Evolutionary conservation across 2,113 vertebrate species (phyloP).

Genomic region (Lasiurus cinereus): DNA sequence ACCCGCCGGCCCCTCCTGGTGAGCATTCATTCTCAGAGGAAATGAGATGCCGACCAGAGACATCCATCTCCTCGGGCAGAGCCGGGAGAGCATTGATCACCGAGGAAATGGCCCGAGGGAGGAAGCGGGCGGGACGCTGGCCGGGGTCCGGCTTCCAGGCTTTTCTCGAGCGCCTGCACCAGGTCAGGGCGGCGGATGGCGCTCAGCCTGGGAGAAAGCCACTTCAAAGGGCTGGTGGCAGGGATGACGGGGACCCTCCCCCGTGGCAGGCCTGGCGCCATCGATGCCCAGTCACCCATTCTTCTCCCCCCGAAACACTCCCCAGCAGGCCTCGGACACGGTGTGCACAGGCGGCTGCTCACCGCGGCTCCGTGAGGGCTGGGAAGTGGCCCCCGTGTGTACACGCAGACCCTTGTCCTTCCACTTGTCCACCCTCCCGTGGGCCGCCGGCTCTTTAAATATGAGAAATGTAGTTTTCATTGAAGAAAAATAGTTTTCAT

Average conservation of each 20-base stretch:
- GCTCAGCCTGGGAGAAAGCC: neutral
- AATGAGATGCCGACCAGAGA: slow-evolving; percentile 76
- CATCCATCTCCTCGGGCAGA: slow-evolving; percentile 69
- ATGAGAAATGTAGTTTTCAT: too few relatives aligned
- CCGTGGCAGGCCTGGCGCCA: too few relatives aligned
- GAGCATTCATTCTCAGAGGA: slow-evolving; percentile 78
- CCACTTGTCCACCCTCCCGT: neutral
- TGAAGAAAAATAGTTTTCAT: slow-evolving; percentile 32
- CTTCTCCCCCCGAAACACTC: too few relatives aligned
- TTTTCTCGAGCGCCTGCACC: neutral
- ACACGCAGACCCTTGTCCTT: too few relatives aligned
- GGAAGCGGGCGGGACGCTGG: slow-evolving; percentile 62
- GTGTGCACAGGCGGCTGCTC: neutral
- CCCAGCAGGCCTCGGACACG: neutral
- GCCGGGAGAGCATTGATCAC: slow-evolving; percentile 57
- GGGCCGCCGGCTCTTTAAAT: neutral
- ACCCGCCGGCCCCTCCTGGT: slow-evolving; percentile 69
- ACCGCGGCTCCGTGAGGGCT: neutral
- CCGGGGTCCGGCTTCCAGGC: neutral
- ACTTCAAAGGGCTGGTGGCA: slow-evolving; percentile 52
- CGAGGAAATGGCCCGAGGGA: slow-evolving; percentile 68
- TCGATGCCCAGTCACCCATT: too few relatives aligned
- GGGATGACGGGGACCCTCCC: too few relatives aligned
- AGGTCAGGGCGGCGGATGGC: neutral
- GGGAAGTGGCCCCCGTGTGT: neutral